Evolutionary conservation across 2,888 invertebrate species (phyloP).

Genomic region (Caenorhabditis virilis): DNA sequence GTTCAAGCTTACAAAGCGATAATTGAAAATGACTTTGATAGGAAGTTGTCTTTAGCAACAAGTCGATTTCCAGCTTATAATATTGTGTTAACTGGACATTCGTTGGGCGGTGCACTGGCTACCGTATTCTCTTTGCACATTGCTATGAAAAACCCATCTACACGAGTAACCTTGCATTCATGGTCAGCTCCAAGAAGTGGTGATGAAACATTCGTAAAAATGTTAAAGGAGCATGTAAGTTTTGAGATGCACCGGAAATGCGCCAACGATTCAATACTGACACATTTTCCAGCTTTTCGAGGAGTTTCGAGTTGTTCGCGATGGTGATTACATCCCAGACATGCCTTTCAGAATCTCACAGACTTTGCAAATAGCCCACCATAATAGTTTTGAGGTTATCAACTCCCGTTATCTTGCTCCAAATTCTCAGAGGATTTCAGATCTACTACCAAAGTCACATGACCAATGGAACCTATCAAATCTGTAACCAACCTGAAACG

Average conservation of each 20-base stretch:
- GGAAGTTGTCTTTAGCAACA: constrained; percentile 7
- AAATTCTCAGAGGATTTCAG: too few relatives aligned
- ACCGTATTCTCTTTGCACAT: constrained; percentile 36
- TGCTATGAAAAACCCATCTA: constrained; percentile 24
- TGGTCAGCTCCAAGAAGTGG: constrained; percentile 36
- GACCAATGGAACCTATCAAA: constrained; percentile 19
- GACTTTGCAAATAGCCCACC: constrained; percentile 27
- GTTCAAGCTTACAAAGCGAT: constrained; percentile 25
- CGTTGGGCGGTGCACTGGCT: constrained; percentile 40
- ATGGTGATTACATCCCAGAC: constrained; percentile 45
- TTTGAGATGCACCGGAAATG: background rate
- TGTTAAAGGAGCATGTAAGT: constrained; percentile 17
- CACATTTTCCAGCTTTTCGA: constrained; percentile 27
- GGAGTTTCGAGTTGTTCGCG: constrained; percentile 35
- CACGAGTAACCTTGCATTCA: constrained; percentile 20
- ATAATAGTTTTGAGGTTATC: constrained; percentile 41
- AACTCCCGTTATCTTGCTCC: too few relatives aligned
- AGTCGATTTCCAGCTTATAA: constrained; percentile 18
- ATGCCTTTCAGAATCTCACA: constrained; percentile 39
- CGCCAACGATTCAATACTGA: background rate
- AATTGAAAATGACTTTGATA: constrained; percentile 25
- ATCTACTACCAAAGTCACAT: constrained; percentile 32
- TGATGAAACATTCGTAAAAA: constrained; percentile 35
- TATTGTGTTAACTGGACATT: constrained; percentile 36
- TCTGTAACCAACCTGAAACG: constrained; percentile 41